A percentile compares a stretch with the other conserved stretches of the same genome.
phyloP scores from a whole-genome alignment of 2,797 vertebrate genomes.

The Erethizon dorsatum region DNA sequence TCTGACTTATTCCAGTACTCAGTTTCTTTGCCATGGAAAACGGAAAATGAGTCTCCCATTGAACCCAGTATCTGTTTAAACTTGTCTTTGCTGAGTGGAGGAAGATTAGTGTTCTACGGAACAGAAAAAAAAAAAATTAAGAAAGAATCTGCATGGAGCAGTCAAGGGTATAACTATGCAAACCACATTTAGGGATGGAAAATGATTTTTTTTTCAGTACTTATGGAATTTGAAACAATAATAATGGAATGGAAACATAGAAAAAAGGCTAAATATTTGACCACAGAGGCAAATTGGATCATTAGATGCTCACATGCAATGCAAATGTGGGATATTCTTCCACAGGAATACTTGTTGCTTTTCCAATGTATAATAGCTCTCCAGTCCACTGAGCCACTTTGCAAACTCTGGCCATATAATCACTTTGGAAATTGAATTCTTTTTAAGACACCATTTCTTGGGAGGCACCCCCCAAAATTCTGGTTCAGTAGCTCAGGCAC shows the following conservation, averaged over 20 bases:
- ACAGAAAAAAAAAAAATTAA: neutral
- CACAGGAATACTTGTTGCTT: neutral
- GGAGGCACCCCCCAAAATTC: neutral
- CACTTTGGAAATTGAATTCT: neutral
- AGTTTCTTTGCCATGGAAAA: constrained; percentile 81
- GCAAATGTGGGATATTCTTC: constrained; percentile 34
- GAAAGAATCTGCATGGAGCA: constrained; percentile 13
- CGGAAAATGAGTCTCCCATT: constrained; percentile 72
- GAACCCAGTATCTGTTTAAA: constrained; percentile 82
- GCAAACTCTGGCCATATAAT: neutral
- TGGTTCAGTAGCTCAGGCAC: neutral
- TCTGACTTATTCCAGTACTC: constrained; percentile 75
- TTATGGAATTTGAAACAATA: constrained; percentile 82
- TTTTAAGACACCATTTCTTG: neutral
- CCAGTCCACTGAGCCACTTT: neutral
- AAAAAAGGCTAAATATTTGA: constrained; percentile 63
- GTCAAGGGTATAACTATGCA: constrained; percentile 65
- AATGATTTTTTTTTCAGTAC: constrained; percentile 69
- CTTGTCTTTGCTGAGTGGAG: constrained; percentile 72
- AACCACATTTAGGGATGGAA: constrained; percentile 75
- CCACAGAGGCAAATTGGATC: constrained; percentile 65
- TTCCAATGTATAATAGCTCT: neutral
- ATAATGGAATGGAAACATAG: constrained; percentile 72
- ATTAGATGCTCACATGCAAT: constrained; percentile 61
- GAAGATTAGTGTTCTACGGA: constrained; percentile 52